Evolutionary conservation across 37 sponge, comb jelly and placozoan species (phyloP).

Genomic region (Haliclona indistincta): DNA sequence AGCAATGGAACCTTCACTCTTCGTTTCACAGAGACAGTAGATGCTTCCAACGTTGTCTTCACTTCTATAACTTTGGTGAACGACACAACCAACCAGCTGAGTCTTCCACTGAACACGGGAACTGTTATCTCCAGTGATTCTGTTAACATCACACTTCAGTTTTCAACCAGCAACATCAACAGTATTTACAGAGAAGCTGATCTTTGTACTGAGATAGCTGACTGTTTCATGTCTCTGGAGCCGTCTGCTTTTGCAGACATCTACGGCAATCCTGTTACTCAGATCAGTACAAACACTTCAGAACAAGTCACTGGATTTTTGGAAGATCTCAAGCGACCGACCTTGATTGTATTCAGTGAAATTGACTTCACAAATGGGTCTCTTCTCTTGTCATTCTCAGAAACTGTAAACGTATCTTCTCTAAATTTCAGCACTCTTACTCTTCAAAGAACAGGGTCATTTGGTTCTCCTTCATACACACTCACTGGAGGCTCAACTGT

Average conservation of each 20-base stretch:
- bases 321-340: slow-evolving; percentile 46
- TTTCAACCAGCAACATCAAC: slow-evolving; percentile 55
- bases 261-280: slow-evolving; percentile 48
- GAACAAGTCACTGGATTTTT: slow-evolving; percentile 27
- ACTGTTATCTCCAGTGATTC: slow-evolving; percentile 21
- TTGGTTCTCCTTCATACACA: slow-evolving; percentile 28
- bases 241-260: slow-evolving; percentile 38
- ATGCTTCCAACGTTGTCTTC: neutral
- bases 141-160: slow-evolving; percentile 29
- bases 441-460: slow-evolving; percentile 28
- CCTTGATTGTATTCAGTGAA: slow-evolving; percentile 31
- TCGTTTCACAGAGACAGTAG: slow-evolving; percentile 50
- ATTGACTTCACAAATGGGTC: slow-evolving; percentile 59
- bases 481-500: slow-evolving; percentile 49
- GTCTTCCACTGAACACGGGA: slow-evolving; percentile 44
- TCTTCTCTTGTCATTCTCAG: slow-evolving; percentile 73
- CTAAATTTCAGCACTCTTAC: slow-evolving; percentile 45
- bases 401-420: slow-evolving; percentile 75
- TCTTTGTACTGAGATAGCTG: slow-evolving; percentile 55
- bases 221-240: slow-evolving; percentile 55
- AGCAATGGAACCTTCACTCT: slow-evolving; percentile 17
- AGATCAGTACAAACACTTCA: slow-evolving; percentile 30
- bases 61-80: slow-evolving; percentile 56
- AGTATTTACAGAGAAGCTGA: slow-evolving; percentile 32
- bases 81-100: neutral